Base-by-base conservation (phyloP, 2,797 vertebrate species). In the Platalea minor region DNA sequence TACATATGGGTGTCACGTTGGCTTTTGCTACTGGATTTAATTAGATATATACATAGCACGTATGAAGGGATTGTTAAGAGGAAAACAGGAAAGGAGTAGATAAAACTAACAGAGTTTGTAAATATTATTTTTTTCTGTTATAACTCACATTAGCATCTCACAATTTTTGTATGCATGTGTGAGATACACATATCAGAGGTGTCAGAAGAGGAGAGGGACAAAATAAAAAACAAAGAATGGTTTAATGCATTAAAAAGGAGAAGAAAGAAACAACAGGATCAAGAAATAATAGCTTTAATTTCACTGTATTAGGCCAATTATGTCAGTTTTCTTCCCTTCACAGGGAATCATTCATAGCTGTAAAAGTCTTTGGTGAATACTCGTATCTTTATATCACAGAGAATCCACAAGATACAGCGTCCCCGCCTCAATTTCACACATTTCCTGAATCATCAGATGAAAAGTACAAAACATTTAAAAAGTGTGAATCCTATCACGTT, bases 21-120 rank as follows among this genome's bases (percentile, higher is more conserved):
- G 45, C 75, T 96, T 89, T 70, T 72, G n/a, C n/a, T 68, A 53
- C 51, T 68, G 79, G 73, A 90, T 76, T 87, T 90, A 85, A 37
- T 51, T 63, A 46, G 17, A 46, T 60, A 33, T 35, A 64, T 35
- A 46, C 7, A 24, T 2, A 59, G 24, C 0, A 0, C 1, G 0
- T 35, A 17, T 11, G n/a, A 59, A 59, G 25, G n/a, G 28, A 64
- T 13, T 9, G 3, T 28, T 21, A 70, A 70, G n/a, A 74, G 33
- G 7, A 76, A 77, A 76, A 25, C 13, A 50, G 56, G 14, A 48
- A 83, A 76, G 17, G 25, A 74, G 39, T 10, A 54, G 73, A 65
- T 51, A 68, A 64, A 91, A 56, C 17, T 51, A 59, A 65, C 5
- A 37, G 12, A 31, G 56, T 57, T n/a, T 25, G 25, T 48, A 89